phyloP scores from a whole-genome alignment of 2,797 vertebrate species.

The Bradypodion pumilum region DNA sequence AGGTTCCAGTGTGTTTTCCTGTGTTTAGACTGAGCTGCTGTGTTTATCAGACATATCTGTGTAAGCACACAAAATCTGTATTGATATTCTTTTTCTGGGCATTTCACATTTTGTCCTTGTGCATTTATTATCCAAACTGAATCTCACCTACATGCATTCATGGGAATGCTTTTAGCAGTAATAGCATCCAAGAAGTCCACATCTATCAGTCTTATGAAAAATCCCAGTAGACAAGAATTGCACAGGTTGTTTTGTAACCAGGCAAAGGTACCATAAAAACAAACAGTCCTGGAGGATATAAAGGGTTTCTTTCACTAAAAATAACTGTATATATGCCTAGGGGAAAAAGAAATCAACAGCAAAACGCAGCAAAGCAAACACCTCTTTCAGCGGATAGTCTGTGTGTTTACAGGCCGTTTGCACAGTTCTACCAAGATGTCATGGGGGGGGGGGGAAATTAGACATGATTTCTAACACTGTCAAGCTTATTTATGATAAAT shows the following conservation, averaged over 20 bases:
- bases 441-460: slow-evolving; percentile 24
- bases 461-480: neutral
- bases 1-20: neutral
- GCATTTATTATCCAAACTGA: slow-evolving; percentile 5
- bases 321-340: neutral
- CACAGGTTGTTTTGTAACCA: no score
- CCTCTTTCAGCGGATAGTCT: slow-evolving; percentile 51
- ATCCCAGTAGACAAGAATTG: neutral
- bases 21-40: neutral
- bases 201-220: slow-evolving; percentile 3
- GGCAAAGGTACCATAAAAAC: neutral
- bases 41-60: neutral
- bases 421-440: slow-evolving; percentile 37
- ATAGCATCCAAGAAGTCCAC: neutral
- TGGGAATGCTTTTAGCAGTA: slow-evolving; percentile 35
- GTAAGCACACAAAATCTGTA: neutral
- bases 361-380: neutral
- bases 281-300: neutral
- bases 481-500: neutral
- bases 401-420: slow-evolving; percentile 48
- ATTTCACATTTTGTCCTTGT: neutral
- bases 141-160: slow-evolving; percentile 28
- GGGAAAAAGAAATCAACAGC: neutral
- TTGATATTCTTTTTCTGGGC: neutral
- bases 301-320: slow-evolving; percentile 30